phyloP scores from a whole-genome alignment of 2,797 vertebrate genomes.

The Graptemys geographica region DNA sequence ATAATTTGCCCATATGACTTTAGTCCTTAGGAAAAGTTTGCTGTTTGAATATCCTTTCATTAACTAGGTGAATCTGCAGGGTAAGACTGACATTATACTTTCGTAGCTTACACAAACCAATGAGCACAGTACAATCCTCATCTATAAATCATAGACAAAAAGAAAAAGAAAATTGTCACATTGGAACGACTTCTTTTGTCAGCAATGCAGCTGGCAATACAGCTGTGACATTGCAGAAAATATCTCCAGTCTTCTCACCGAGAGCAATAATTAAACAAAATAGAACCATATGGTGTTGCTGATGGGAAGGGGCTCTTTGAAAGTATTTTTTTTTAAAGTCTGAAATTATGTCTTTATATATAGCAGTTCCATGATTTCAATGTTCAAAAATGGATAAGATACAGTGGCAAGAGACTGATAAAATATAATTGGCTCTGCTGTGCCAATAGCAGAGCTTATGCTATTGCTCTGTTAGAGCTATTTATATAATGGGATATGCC shows the following conservation, averaged over 20 bases:
- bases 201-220: slow-evolving; percentile 70
- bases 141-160: slow-evolving; percentile 59
- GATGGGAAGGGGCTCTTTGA: slow-evolving; percentile 58
- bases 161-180: background rate
- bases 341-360: slow-evolving; percentile 45
- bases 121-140: slow-evolving; percentile 50
- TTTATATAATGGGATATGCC: slow-evolving; percentile 12
- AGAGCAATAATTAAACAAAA: slow-evolving; percentile 76
- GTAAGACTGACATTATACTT: slow-evolving; percentile 31
- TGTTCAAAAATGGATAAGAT: slow-evolving; percentile 61
- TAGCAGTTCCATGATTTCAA: slow-evolving; percentile 46
- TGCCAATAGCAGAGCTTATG: slow-evolving; percentile 44
- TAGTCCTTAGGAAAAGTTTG: background rate
- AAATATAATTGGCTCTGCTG: slow-evolving; percentile 52
- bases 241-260: slow-evolving; percentile 67
- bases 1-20: slow-evolving; percentile 31
- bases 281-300: slow-evolving; percentile 69
- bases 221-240: slow-evolving; percentile 70
- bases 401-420: slow-evolving; percentile 51
- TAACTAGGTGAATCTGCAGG: slow-evolving; percentile 33
- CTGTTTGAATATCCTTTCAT: slow-evolving; percentile 34
- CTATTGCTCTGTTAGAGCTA: slow-evolving; percentile 20
- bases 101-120: slow-evolving; percentile 33
- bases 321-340: slow-evolving; percentile 48
- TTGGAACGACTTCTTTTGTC: slow-evolving; percentile 62